Percentiles rank a stretch among this genome's conserved stretches.
Evolutionary conservation across 1,140 invertebrate species (phyloP).

Genomic region (Brachionus rotundiformis): DNA sequence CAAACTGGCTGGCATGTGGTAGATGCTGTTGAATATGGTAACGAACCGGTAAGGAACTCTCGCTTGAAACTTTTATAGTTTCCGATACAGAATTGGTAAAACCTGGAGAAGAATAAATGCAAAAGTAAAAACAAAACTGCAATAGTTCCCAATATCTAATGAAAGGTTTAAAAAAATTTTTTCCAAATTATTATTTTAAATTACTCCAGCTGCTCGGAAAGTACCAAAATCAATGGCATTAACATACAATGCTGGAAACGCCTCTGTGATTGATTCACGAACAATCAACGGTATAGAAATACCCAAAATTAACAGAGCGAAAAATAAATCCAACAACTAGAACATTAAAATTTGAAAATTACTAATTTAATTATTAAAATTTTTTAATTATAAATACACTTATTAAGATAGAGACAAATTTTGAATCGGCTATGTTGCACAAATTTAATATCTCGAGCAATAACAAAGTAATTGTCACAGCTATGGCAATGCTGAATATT

Average conservation of each 20-base stretch:
- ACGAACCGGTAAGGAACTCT: slow-evolving; percentile 16
- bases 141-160: background rate
- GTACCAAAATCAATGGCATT: background rate
- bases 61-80: slow-evolving; percentile 38
- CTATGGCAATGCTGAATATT: slow-evolving; percentile 18
- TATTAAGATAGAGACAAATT: slow-evolving; percentile 28
- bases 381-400: slow-evolving; percentile 19
- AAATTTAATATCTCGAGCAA: slow-evolving; percentile 15
- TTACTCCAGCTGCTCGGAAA: slow-evolving; percentile 13
- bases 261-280: background rate
- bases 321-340: slow-evolving; percentile 29
- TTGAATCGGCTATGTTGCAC: slow-evolving; percentile 34
- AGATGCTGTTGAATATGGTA: background rate
- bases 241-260: background rate
- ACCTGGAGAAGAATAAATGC: slow-evolving; percentile 38
- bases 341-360: background rate
- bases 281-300: slow-evolving; percentile 2
- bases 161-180: background rate
- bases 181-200: background rate
- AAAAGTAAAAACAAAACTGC: slow-evolving; percentile 29
- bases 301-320: slow-evolving; percentile 16
- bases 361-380: background rate
- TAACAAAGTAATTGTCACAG: slow-evolving; percentile 1
- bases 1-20: background rate
- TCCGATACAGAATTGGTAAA: slow-evolving; percentile 39